Percentiles rank a stretch among this genome's conserved stretches.
Evolutionary conservation across 2,113 vertebrate species (phyloP).

Genomic region (Odontesthes bonariensis): DNA sequence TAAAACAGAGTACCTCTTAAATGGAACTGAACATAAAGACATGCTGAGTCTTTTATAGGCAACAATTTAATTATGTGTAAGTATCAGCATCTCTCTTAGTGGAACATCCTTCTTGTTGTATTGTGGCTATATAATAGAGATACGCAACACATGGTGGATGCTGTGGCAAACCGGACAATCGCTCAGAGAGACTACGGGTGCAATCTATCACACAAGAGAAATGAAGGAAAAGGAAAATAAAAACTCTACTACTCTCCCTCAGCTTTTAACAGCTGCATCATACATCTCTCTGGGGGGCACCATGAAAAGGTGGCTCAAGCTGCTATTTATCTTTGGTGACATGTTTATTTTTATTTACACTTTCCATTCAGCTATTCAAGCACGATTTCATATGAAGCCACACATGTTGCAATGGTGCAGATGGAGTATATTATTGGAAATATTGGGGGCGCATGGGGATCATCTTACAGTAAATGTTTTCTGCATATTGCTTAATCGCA

Average conservation of each 20-base stretch:
- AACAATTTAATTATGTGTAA: conserved; percentile 54
- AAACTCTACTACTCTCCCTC: conserved; percentile 51
- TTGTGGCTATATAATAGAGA: conserved; percentile 59
- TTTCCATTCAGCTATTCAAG: conserved; percentile 34
- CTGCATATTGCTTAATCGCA: background rate
- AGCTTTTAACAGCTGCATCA: conserved; percentile 63
- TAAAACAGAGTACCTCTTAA: conserved; percentile 26
- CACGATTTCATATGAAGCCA: conserved; percentile 32
- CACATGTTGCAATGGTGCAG: conserved; percentile 1
- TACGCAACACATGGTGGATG: conserved; percentile 50
- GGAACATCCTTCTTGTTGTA: conserved; percentile 33
- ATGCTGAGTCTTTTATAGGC: background rate
- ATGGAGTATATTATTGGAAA: background rate
- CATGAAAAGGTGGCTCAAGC: conserved; percentile 60
- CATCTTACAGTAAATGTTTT: background rate
- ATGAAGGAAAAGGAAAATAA: conserved; percentile 63
- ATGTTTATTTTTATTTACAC: conserved; percentile 76
- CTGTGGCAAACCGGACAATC: conserved; percentile 30
- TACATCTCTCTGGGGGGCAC: conserved; percentile 69
- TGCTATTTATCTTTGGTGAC: conserved; percentile 76
- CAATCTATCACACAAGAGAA: conserved; percentile 70
- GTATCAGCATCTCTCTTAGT: conserved; percentile 23
- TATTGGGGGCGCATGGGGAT: no score
- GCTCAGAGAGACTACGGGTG: conserved; percentile 62
- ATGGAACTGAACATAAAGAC: conserved; percentile 14